These are phyloP conservation scores for Luperina testacea DNA, from an alignment of 2,888 invertebrate species.

Conservation along the genomic window DNA sequence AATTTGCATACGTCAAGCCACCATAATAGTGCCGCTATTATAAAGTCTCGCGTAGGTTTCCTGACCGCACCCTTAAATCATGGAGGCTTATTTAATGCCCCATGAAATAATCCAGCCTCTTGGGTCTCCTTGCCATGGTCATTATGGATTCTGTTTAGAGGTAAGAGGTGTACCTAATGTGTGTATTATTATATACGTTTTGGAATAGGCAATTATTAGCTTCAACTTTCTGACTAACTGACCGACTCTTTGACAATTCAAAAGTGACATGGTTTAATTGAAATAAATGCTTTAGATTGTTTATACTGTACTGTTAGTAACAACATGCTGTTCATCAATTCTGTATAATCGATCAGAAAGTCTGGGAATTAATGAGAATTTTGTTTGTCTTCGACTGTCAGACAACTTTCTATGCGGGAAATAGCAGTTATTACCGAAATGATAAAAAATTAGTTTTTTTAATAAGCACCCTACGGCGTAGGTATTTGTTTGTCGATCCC, in stretches of 20 bases:
- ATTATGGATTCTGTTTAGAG: not conserved
- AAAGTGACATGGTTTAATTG: no score
- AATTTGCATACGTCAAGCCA: not conserved
- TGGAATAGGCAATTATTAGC: no score
- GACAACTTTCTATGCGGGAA: not conserved
- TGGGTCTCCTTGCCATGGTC: not conserved
- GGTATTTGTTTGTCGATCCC: not conserved
- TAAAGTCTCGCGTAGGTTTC: not conserved
- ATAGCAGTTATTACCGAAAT: not conserved
- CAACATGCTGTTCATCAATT: not conserved
- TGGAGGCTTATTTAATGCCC: not conserved
- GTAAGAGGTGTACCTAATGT: not conserved
- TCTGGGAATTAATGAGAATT: not conserved
- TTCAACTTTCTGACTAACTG: no score
- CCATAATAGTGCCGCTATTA: not conserved
- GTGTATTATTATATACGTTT: no score
- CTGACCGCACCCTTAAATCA: not conserved
- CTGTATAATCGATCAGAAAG: not conserved
- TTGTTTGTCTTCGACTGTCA: no score
- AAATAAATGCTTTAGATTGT: not conserved
- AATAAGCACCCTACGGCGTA: no score
- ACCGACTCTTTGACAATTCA: no score
- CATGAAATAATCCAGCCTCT: not conserved
- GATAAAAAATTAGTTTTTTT: not conserved
- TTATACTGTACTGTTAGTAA: not conserved